Conservation (phyloP, 2,888 invertebrate genomes). For the Xiphydria camelus region DNA sequence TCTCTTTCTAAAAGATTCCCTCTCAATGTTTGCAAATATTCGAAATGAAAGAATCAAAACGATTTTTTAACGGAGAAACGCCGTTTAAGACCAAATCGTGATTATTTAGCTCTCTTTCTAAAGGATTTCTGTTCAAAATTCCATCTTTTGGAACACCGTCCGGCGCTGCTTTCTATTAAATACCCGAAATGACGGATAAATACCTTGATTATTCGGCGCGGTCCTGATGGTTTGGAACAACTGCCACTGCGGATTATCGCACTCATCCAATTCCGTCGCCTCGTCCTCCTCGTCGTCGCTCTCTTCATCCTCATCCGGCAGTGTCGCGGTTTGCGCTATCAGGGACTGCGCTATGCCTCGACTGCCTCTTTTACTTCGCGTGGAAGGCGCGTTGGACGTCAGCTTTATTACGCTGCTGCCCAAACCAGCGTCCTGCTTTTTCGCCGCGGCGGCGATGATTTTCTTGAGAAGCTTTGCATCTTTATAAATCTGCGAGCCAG, state of each 20-base stretch:
- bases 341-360: constrained; percentile 58
- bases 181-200: too few relatives aligned
- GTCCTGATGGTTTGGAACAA: constrained; percentile 82
- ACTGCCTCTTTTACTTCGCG: constrained; percentile 52
- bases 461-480: constrained; percentile 89
- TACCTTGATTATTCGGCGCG: constrained; percentile 62
- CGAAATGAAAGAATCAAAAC: too few relatives aligned
- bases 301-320: constrained; percentile 67
- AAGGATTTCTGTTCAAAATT: too few relatives aligned
- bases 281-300: constrained; percentile 66
- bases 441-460: constrained; percentile 61
- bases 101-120: too few relatives aligned
- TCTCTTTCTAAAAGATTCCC: too few relatives aligned
- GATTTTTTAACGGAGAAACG: too few relatives aligned
- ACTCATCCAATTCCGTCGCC: constrained; percentile 59
- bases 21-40: too few relatives aligned
- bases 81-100: too few relatives aligned
- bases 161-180: too few relatives aligned
- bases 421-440: constrained; percentile 41
- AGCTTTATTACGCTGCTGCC: constrained; percentile 38
- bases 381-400: constrained; percentile 44
- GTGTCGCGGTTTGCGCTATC: constrained; percentile 65
- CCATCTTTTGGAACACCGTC: neutral
- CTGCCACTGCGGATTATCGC: constrained; percentile 86
- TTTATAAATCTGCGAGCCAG: constrained; percentile 94